Evolutionary conservation across 35 echinoderm and acorn worm genomes (phyloP).

Genomic region (Patiria miniata): DNA sequence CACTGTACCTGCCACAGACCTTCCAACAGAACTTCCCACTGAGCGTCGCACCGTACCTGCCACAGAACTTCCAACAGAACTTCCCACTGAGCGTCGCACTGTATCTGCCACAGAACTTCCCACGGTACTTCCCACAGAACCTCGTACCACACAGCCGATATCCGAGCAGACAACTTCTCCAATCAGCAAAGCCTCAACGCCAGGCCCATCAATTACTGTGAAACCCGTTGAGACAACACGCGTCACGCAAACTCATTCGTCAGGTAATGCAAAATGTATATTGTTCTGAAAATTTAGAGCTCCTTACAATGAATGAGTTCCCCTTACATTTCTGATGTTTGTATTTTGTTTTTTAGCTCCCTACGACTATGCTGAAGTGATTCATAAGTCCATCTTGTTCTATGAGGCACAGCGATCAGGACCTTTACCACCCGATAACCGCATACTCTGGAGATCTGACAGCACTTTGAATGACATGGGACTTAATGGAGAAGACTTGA

Average conservation of each 20-base stretch:
- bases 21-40: no score
- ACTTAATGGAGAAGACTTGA: conserved; percentile 44
- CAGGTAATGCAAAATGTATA: neutral
- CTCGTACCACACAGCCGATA: no score
- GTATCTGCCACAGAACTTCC: no score
- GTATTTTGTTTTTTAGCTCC: conserved; percentile 5
- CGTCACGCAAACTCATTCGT: neutral
- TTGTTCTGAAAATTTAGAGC: no score
- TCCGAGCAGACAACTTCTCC: neutral
- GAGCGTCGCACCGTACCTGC: no score
- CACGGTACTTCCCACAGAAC: no score
- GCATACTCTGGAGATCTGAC: conserved; percentile 52
- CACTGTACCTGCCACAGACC: no score
- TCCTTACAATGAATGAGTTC: neutral
- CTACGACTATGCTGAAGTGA: conserved; percentile 54
- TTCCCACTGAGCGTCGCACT: no score
- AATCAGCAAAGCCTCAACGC: neutral
- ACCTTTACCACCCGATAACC: conserved; percentile 25
- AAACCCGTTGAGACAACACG: neutral
- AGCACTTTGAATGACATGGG: conserved; percentile 36
- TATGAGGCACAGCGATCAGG: conserved; percentile 85
- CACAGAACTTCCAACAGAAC: no score
- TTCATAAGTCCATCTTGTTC: conserved; percentile 75
- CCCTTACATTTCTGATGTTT: neutral
- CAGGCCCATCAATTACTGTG: neutral